Base-by-base conservation (phyloP, 2,797 vertebrate species). In the Gambusia yucatana region DNA sequence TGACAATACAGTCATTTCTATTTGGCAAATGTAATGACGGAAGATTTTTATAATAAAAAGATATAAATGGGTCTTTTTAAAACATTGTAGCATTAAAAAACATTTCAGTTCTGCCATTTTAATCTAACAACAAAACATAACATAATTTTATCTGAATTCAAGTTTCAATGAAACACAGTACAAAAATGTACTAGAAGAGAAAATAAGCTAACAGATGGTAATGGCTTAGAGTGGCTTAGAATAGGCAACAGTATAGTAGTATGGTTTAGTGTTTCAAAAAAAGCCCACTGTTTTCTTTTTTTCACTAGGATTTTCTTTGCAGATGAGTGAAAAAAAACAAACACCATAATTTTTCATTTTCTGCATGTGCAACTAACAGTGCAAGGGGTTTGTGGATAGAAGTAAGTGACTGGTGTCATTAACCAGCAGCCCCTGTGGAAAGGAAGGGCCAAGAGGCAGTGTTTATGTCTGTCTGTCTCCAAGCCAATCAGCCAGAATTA, bases 361-460 rank as follows among this genome's bases (percentile, higher is more conserved):
- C 48, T 33, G 14, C 6, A 67, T 30, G 69, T 50, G 73, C 67
- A 69, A 55, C 33, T n/a, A 48, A 59, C 75, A 77, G 48, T 82
- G 76, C 80, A 20, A 86, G 57, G 55, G 71, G 76, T 73, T 85
- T 82, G 63, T 44, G 74, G 77, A 73, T 78, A 80, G 77, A 77
- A 81, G 81, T 74, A 71, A 78, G 57, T 73, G 80, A 84, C 80
- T 89, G 86, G 76, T 89, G 84, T 88, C 78, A 91, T 91, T 93
- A 93, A 85, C 93, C 89, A 93, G 87, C 88, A 89, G 84, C 77
- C 89, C 85, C 84, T 55, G 72, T 84, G 86, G 88, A 90, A 89
- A 81, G 87, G 90, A 90, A 90, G 88, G 81, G 84, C 86, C 84
- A 89, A 77, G 63, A 70, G 74, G 81, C 82, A 82, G 88, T 69